These are phyloP conservation scores for Cydia fagiglandana DNA, from an alignment of 1,140 invertebrate species.

Conservation along the genomic window DNA sequence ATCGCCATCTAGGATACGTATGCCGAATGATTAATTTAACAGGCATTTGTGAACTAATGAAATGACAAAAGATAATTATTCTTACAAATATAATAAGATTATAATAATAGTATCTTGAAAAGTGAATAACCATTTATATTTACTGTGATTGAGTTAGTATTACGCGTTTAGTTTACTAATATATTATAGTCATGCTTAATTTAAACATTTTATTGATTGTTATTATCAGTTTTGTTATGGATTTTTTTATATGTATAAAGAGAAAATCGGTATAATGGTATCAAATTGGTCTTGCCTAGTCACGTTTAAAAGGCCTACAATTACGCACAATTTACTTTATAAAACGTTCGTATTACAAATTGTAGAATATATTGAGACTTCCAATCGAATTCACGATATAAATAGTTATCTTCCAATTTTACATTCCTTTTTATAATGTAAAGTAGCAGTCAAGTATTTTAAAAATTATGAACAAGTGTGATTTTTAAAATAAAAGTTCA, in stretches of 20 bases:
- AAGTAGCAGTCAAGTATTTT: slow-evolving; percentile 44
- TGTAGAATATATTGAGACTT: slow-evolving; percentile 29
- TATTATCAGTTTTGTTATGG: slow-evolving; percentile 29
- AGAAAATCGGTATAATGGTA: slow-evolving; percentile 19
- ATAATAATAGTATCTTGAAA: slow-evolving; percentile 42
- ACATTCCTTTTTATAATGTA: slow-evolving; percentile 70
- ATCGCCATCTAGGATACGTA: slow-evolving; percentile 44
- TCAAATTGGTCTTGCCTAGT: slow-evolving; percentile 71
- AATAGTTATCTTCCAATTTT: slow-evolving; percentile 62
- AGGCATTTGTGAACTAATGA: slow-evolving; percentile 39
- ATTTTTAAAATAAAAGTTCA: slow-evolving; percentile 71
- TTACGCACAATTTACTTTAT: slow-evolving; percentile 65
- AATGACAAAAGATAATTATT: slow-evolving; percentile 48
- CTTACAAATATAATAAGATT: slow-evolving; percentile 47
- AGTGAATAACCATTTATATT: slow-evolving; percentile 53
- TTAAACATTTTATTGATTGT: slow-evolving; percentile 37
- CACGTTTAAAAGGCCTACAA: slow-evolving; percentile 71
- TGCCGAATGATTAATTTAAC: slow-evolving; percentile 35
- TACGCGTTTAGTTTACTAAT: slow-evolving; percentile 44
- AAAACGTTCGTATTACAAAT: slow-evolving; percentile 41
- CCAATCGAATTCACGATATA: slow-evolving; percentile 32
- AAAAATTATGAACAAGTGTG: slow-evolving; percentile 51
- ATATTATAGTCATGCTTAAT: slow-evolving; percentile 33
- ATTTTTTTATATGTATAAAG: slow-evolving; percentile 23
- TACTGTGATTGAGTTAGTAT: slow-evolving; percentile 71